These are phyloP conservation scores for Oligia fasciuncula DNA, from an alignment of 2,888 invertebrate genomes.

Conservation along the genomic window DNA sequence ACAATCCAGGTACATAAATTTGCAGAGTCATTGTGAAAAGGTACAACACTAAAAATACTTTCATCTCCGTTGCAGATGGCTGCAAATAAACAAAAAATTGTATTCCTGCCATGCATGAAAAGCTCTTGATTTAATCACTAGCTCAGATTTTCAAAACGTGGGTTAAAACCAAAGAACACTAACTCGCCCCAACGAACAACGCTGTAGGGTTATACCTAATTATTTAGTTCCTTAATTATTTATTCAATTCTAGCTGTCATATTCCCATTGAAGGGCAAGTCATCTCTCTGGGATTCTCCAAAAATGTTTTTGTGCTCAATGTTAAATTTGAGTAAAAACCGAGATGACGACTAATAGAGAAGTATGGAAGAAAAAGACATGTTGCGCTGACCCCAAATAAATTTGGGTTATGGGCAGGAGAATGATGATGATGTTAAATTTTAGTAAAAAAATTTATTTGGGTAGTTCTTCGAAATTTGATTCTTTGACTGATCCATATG, in stretches of 20 bases:
- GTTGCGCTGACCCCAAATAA: no score
- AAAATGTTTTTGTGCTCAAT: not conserved
- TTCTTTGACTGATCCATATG: no score
- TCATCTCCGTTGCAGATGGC: constrained; percentile 71
- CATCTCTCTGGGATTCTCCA: not conserved
- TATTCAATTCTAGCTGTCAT: not conserved
- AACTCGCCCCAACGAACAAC: no score
- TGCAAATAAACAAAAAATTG: constrained; percentile 55
- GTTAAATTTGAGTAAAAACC: not conserved
- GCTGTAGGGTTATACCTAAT: not conserved
- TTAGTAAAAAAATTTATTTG: no score
- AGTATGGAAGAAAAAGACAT: no score
- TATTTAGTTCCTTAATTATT: not conserved
- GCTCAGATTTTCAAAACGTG: not conserved
- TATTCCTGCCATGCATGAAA: not conserved
- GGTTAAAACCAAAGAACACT: not conserved
- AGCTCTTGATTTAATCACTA: not conserved
- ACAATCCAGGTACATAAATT: constrained; percentile 77
- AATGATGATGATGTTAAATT: no score
- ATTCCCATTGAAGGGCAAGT: not conserved
- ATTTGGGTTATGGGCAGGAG: no score
- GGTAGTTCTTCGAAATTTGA: no score
- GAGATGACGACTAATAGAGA: no score
- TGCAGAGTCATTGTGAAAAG: constrained; percentile 72
- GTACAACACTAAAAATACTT: constrained; percentile 74